Base-by-base conservation (phyloP, 64 coral and sea anemone species). In the Stylophora pistillata region DNA sequence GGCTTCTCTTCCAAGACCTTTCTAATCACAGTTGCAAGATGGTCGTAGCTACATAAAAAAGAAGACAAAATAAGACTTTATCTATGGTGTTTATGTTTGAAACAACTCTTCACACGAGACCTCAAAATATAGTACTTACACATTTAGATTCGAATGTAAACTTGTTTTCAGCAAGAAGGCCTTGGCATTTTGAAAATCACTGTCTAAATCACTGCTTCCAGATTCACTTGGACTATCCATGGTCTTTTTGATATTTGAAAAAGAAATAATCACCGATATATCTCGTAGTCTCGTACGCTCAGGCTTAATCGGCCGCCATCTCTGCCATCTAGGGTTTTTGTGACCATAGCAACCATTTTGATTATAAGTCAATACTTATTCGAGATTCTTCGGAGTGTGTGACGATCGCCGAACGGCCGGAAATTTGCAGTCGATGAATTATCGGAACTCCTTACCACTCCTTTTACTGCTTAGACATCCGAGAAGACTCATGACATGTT, bases 81-180 rank as follows among this genome's bases (percentile, higher is more conserved):
- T 68, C 59, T 70, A 88, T 72, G 57, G 26, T 26, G 64, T 26
- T 68, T 11, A 68, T 9, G 10, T 25, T 28, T 25, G 0, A 10
- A 21, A 26, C 15, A 53, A 56, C 13, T 25, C 15, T 31, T 5
- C 20, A 77, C 55, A 55, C 21, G 53, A 27, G 64, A n/a, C 20
- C 23, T 23, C 9, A 66, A 66, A n/a, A 10, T 23, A 7, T 47
- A 47, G 5, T 58, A 93, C 97, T 99, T 89, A 99, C 97, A 99
- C 87, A 91, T 95, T 99, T 18, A 92, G 87, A 78, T 99, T 95
- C 41, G 93, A 92, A 83, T 90, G 87, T 55, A 91, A 86, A 79
- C 87, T 95, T 85, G 90, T 87, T 89, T 99, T 99, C 72, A 99
- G 73, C 63, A 99, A 90, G 93, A 90, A 99, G 11, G 97, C 91